phyloP scores from a whole-genome alignment of 2,113 vertebrate species.

The Lepidothrix coronata region DNA sequence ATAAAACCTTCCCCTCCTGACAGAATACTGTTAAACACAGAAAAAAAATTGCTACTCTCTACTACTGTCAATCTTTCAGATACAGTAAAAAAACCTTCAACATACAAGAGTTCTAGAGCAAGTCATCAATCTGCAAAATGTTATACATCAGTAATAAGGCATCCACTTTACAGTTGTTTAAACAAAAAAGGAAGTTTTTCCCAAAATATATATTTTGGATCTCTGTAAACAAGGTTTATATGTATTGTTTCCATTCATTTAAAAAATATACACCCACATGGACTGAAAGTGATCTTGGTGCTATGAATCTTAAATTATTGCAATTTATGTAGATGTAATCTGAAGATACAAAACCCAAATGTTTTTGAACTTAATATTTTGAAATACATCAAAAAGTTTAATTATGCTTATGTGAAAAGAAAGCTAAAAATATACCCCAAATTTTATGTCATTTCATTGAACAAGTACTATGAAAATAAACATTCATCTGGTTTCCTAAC shows the following conservation, averaged over 20 bases:
- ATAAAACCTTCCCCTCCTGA: background rate
- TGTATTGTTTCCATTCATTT: constrained; percentile 46
- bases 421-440: constrained; percentile 23
- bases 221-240: constrained; percentile 76
- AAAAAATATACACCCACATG: constrained; percentile 55
- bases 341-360: constrained; percentile 45
- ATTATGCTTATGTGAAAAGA: constrained; percentile 35
- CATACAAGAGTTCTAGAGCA: constrained; percentile 35
- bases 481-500: constrained; percentile 70
- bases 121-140: constrained; percentile 52
- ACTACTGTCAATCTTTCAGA: constrained; percentile 39
- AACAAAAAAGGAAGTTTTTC: constrained; percentile 47
- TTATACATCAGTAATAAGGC: constrained; percentile 56
- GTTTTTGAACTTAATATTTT: constrained; percentile 16
- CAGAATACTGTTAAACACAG: constrained; percentile 62
- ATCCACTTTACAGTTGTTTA: constrained; percentile 50
- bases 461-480: constrained; percentile 72
- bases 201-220: constrained; percentile 62
- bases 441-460: constrained; percentile 54
- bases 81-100: constrained; percentile 63
- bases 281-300: constrained; percentile 51
- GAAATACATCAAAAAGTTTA: background rate
- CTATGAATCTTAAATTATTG: constrained; percentile 25
- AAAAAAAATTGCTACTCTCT: constrained; percentile 12
- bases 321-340: constrained; percentile 11